Evolutionary conservation across 2,797 vertebrate species (phyloP), one percentile per base, ranked within the genome.

Genomic region (Tenualosa ilisha): DNA sequence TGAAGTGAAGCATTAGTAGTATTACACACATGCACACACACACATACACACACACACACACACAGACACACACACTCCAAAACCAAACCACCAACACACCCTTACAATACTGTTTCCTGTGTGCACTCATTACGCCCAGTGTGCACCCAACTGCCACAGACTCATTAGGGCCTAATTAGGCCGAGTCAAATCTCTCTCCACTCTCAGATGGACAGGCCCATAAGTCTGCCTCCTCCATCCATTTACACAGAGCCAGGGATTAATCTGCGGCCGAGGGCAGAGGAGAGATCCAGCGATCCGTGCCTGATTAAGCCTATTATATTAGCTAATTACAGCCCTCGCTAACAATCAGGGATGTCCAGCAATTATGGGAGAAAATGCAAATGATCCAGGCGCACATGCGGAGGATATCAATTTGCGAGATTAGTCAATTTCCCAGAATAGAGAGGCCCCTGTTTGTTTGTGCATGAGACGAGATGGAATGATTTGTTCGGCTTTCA

Each of bases 151-250:
- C 94, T 94, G 92, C 89, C 83, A 89, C 83, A 86, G 88, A 93
- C 90, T 96, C 96, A 96, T 96, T 96, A 96, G 90, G 85, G 85
- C 89, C 93, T 96, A 96, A 96, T 97, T 97, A 96, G 95, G 95
- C 90, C 90, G 91, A 94, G 91, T 91, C 90, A 95, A 95, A 96
- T 95, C 94, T 97, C 97, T 97, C 72, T 20, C 40, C 72, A 8
- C 72, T 79, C 72, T 43, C 72, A 37, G 20, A 79, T 6, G 37
- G 72, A 79, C 72, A 79, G 72, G 72, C 72, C 37, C 93, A 95
- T 97, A 93, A 95, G 89, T 91, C 91, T 89, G 94, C 95, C 95
- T 96, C 93, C 90, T 93, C 94, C 94, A 93, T 96, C 94, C 95
- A 96, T 96, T 96, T 95, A 93, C 92, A 94, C 91, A 95, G 91